These are phyloP conservation scores for Agapornis roseicollis DNA, from an alignment of 2,113 vertebrate species.

Conservation along the genomic window DNA sequence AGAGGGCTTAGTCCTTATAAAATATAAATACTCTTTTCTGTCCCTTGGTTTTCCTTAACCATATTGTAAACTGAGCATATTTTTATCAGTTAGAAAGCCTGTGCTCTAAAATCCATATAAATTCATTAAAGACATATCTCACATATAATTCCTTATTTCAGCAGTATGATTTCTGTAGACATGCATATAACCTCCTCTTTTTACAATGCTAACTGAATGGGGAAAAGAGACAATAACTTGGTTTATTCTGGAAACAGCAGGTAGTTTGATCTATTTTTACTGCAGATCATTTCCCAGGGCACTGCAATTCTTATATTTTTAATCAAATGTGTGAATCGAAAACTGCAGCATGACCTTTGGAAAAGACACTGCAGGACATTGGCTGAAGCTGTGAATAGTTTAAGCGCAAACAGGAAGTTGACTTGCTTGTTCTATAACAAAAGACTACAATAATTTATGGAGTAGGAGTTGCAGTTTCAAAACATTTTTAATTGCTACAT, in stretches of 20 bases:
- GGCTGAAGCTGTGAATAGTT: conserved; percentile 57
- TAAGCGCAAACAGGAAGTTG: conserved; percentile 62
- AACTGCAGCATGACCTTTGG: conserved; percentile 68
- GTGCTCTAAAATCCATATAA: background rate
- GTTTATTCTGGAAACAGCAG: conserved; percentile 68
- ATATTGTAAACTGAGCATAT: conserved; percentile 28
- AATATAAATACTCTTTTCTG: conserved; percentile 34
- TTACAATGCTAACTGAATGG: conserved; percentile 60
- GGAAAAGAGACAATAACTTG: conserved; percentile 65
- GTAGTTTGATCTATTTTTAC: conserved; percentile 77
- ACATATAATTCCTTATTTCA: conserved; percentile 54
- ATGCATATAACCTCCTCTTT: conserved; percentile 40
- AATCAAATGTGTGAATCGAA: conserved; percentile 80
- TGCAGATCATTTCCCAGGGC: conserved; percentile 74
- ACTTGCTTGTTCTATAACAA: conserved; percentile 58
- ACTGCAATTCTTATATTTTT: conserved; percentile 74
- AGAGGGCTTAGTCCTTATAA: background rate
- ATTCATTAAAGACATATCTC: background rate
- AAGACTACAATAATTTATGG: conserved; percentile 39
- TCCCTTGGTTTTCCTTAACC: conserved; percentile 16
- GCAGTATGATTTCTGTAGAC: conserved; percentile 46
- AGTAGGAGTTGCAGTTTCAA: conserved; percentile 49
- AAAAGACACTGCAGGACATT: conserved; percentile 67
- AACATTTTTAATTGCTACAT: conserved; percentile 50
- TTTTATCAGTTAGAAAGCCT: conserved; percentile 45